Evolutionary conservation across 2,888 invertebrate species (phyloP), one percentile per base, ranked within the genome.

Genomic region (Leistus spinibarbis): DNA sequence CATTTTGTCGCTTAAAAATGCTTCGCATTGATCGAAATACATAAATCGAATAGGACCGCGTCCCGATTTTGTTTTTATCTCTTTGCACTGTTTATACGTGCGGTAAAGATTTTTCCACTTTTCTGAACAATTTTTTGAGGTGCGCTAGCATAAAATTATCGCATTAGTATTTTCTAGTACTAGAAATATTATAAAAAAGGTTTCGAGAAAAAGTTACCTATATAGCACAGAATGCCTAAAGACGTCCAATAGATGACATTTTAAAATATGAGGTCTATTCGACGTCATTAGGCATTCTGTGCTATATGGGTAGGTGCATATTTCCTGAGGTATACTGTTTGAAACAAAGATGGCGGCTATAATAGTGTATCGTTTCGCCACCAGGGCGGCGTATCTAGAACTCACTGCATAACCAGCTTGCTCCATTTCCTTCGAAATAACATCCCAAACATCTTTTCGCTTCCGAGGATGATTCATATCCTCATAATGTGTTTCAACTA

Each of bases 61-160:
- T 0, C 66, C 66, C 9, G 40, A 40, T 66, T 66, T 66, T 7
- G 27, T 40, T 16, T 66, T 27, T 40, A 53, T 53, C 40, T 66
- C 9, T 53, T 66, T 66, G 19, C 40, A 66, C 1, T 40, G 5
- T 53, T 66, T 66, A 17, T 66, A 66, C n/a, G 40, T 66, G 16
- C 40, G n/a, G 24, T 40, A n/a, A 16, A 66, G 53, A 19, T 66
- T 66, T 66, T 66, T 27, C 66, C 66, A 66, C 17, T 66, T 66
- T 53, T 66, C 53, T 4, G 40, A 10, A 66, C 66, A 66, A 1
- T 40, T n/a, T 53, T 17, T 19, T 4, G 53, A 16, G 17, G 66
- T 66, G 4, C 22, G 22, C 63, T 63, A 63, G 22, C 1, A 62
- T 63, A 63, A 20, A 22, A 3, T 63, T 63, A 20, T 22, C 0